phyloP scores from a whole-genome alignment of 1,140 invertebrate genomes.

The Helicoverpa zea region DNA sequence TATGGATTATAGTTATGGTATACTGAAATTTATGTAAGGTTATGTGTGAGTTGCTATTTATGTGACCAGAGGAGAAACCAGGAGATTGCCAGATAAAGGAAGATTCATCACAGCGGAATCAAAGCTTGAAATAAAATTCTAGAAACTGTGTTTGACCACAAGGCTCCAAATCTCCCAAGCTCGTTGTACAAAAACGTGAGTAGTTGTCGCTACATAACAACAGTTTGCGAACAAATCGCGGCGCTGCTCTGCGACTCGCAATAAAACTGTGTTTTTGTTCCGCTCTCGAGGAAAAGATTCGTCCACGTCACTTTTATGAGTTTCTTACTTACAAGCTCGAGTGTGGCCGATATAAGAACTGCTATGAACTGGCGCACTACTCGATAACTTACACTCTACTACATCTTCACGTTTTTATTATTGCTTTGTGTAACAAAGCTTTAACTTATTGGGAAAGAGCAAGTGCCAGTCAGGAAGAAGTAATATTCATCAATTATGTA shows the following conservation, averaged over 20 bases:
- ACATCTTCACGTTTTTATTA: background rate
- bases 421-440: background rate
- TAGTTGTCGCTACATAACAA: background rate
- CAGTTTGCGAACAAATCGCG: background rate
- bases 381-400: background rate
- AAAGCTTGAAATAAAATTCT: too few relatives aligned
- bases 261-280: slow-evolving; percentile 1
- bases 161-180: too few relatives aligned
- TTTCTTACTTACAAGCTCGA: background rate
- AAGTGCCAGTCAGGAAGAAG: too few relatives aligned
- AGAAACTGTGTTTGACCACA: too few relatives aligned
- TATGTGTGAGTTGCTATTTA: too few relatives aligned
- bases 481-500: too few relatives aligned
- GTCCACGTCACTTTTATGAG: background rate
- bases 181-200: background rate
- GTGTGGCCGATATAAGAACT: background rate
- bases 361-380: background rate
- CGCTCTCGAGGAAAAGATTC: background rate
- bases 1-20: too few relatives aligned
- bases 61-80: too few relatives aligned
- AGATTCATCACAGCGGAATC: too few relatives aligned
- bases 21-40: too few relatives aligned
- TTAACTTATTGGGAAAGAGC: too few relatives aligned
- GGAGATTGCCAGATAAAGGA: too few relatives aligned
- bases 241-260: background rate